Conservation (phyloP, 2,797 vertebrate genomes). For the Labeo calbasu region DNA sequence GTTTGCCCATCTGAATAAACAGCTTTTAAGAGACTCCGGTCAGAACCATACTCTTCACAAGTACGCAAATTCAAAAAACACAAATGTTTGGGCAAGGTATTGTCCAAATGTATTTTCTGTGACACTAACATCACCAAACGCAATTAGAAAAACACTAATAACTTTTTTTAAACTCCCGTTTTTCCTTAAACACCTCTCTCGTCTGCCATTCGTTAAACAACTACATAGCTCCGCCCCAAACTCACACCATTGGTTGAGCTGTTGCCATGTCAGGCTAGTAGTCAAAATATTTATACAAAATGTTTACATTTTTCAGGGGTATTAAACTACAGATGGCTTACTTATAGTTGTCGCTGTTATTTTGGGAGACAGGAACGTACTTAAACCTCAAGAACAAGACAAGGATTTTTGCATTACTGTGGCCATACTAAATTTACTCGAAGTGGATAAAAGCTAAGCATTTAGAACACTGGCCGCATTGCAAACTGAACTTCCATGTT, state of each 20-base stretch:
- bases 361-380: not conserved
- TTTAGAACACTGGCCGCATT: not conserved
- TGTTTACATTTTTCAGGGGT: constrained; percentile 1
- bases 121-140: not conserved
- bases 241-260: not conserved
- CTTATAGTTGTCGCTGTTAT: not conserved
- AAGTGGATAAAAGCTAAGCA: not conserved
- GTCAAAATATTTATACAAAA: not conserved
- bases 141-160: not conserved
- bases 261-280: not conserved
- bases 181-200: not conserved
- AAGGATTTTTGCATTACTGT: not conserved
- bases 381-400: not conserved
- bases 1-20: not conserved
- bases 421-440: not conserved
- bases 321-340: not conserved
- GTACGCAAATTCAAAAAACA: not conserved
- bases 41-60: not conserved
- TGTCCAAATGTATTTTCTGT: not conserved
- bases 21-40: not conserved
- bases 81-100: not conserved
- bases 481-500: not conserved
- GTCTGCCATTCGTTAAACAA: not conserved
- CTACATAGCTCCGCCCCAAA: not conserved
- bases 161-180: not conserved